These are phyloP conservation scores for Galeopterus variegatus DNA, from an alignment of 2,113 vertebrate genomes.

Conservation along the genomic window DNA sequence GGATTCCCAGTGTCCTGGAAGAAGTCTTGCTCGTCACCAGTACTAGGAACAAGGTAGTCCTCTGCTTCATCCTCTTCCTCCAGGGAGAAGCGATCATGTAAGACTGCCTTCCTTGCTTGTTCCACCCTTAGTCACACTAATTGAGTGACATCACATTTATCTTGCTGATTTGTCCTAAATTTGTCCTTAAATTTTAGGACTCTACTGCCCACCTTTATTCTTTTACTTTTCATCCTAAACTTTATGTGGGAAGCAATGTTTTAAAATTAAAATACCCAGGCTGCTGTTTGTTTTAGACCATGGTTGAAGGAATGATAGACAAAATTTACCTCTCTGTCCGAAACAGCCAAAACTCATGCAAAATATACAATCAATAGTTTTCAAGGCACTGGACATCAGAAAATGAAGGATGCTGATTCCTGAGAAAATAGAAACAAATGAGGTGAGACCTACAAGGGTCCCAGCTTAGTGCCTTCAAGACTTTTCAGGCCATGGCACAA, in stretches of 20 bases:
- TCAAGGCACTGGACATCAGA: background rate
- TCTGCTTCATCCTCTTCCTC: background rate
- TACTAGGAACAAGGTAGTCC: background rate
- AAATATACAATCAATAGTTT: background rate
- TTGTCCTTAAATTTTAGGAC: background rate
- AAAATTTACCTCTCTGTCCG: background rate
- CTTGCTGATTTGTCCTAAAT: background rate
- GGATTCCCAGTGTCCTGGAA: background rate
- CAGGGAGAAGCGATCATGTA: background rate
- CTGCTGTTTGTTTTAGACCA: background rate
- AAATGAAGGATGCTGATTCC: background rate
- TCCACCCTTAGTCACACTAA: background rate
- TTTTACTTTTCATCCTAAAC: background rate
- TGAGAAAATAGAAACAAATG: background rate
- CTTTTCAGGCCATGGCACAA: background rate
- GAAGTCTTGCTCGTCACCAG: background rate
- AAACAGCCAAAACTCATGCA: background rate
- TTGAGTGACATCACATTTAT: background rate
- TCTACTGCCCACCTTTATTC: background rate
- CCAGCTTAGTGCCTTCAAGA: background rate
- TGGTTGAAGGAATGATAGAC: background rate
- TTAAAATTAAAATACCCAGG: background rate
- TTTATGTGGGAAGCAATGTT: background rate
- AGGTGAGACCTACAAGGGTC: background rate
- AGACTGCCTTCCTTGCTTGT: background rate